Conservation (phyloP, 2,113 vertebrate species). For the Dromaius novaehollandiae region DNA sequence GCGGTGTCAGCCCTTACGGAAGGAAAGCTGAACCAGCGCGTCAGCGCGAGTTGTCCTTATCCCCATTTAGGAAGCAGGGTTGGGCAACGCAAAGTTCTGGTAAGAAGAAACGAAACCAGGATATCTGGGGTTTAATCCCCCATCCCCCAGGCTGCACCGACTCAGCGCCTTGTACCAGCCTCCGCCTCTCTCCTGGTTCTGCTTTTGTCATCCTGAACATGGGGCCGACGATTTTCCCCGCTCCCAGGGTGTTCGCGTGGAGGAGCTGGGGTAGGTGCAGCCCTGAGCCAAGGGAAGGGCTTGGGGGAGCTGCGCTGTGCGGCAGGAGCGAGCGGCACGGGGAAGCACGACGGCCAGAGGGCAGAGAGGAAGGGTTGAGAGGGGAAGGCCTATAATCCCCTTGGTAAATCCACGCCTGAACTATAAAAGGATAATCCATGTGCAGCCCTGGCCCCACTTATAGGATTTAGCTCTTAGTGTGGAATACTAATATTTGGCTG, state of each 20-base stretch:
- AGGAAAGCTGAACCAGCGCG: slow-evolving; percentile 30
- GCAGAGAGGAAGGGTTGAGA: not conserved
- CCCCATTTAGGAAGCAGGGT: not conserved
- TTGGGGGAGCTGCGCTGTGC: rapidly evolving
- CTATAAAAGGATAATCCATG: slow-evolving; percentile 73
- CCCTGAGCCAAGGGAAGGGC: not conserved
- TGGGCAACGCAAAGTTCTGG: not conserved
- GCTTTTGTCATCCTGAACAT: not conserved
- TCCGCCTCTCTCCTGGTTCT: not conserved
- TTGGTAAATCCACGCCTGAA: slow-evolving; percentile 70
- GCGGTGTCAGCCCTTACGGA: not conserved
- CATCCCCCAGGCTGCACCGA: slow-evolving; percentile 13
- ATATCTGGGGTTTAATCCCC: slow-evolving; percentile 42
- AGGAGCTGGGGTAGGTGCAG: not conserved
- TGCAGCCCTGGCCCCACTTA: slow-evolving; percentile 69
- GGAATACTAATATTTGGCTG: slow-evolving; percentile 72
- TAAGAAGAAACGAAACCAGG: slow-evolving; percentile 31
- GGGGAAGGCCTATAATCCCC: slow-evolving; percentile 66
- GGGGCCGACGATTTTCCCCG: not conserved
- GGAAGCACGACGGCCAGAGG: not conserved
- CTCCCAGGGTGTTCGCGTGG: rapidly evolving
- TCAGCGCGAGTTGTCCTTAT: slow-evolving; percentile 24
- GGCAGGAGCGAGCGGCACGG: not conserved
- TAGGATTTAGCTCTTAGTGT: slow-evolving; percentile 69
- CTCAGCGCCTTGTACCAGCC: not conserved